Conservation (phyloP, 1,140 invertebrate species). For the Trichonephila inaurata region DNA sequence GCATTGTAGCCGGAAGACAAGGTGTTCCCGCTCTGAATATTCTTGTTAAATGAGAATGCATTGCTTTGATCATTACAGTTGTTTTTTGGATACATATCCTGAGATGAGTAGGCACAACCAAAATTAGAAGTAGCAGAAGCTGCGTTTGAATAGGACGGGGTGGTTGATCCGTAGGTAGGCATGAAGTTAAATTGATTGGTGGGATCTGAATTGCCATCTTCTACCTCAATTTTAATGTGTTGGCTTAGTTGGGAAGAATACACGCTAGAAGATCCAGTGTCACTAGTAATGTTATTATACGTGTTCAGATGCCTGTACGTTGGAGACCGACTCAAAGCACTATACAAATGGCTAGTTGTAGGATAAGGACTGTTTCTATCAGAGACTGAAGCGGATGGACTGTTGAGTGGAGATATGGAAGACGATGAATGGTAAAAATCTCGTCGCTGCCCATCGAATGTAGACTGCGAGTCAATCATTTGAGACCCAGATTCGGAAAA, state of each 20-base stretch:
- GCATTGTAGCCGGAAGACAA: background rate
- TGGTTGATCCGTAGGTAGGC: constrained; percentile 15
- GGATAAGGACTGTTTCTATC: constrained; percentile 63
- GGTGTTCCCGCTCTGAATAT: background rate
- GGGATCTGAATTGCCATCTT: constrained; percentile 53
- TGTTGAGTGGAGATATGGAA: constrained; percentile 55
- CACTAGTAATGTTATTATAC: constrained; percentile 25
- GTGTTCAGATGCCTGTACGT: constrained; percentile 47
- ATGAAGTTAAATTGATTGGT: constrained; percentile 58
- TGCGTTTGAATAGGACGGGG: constrained; percentile 6
- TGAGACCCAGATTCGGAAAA: constrained; percentile 58
- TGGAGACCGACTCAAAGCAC: constrained; percentile 68
- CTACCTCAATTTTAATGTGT: constrained; percentile 57
- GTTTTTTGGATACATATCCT: constrained; percentile 43
- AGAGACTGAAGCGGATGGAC: constrained; percentile 9
- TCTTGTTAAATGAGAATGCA: background rate
- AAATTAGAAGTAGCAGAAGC: background rate
- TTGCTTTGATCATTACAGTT: background rate
- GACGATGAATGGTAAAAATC: constrained; percentile 70
- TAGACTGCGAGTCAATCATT: background rate
- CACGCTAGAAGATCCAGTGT: background rate
- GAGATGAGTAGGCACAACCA: constrained; percentile 20
- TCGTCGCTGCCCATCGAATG: constrained; percentile 30
- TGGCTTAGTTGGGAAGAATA: background rate
- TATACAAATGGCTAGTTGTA: constrained; percentile 66